Evolutionary conservation across 2,113 vertebrate genomes (phyloP).

Genomic region (Petroica traversi): DNA sequence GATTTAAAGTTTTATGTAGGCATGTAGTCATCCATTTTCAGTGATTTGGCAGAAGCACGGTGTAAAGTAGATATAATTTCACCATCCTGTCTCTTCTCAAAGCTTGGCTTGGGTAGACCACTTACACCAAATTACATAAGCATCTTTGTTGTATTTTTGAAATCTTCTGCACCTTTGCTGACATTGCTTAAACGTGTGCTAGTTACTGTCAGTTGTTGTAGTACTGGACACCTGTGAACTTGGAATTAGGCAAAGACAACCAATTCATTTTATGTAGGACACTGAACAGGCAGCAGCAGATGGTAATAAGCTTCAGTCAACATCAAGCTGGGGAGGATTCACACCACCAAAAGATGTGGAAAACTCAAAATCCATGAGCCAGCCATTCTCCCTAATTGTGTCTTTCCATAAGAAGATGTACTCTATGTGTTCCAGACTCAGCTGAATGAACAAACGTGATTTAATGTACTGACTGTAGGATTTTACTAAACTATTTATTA

Average conservation of each 20-base stretch:
- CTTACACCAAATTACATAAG: not conserved
- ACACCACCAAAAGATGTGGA: slow-evolving; percentile 6
- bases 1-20: not conserved
- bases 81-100: not conserved
- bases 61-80: not conserved
- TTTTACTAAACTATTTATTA: slow-evolving; percentile 68
- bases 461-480: slow-evolving; percentile 36
- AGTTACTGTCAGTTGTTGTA: not conserved
- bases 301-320: slow-evolving; percentile 41
- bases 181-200: not conserved
- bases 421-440: slow-evolving; percentile 24
- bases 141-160: not conserved
- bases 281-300: slow-evolving; percentile 20
- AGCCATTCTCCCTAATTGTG: slow-evolving; percentile 34
- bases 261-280: slow-evolving; percentile 3
- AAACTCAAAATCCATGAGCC: slow-evolving; percentile 40
- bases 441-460: slow-evolving; percentile 59
- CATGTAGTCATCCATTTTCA: not conserved
- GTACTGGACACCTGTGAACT: not conserved
- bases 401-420: slow-evolving; percentile 31
- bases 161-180: not conserved
- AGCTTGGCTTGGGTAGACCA: not conserved
- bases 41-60: not conserved
- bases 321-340: slow-evolving; percentile 23
- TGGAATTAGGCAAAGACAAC: not conserved